Evolutionary conservation across 2,797 vertebrate genomes (phyloP).

Genomic region (Rhinophrynus dorsalis): DNA sequence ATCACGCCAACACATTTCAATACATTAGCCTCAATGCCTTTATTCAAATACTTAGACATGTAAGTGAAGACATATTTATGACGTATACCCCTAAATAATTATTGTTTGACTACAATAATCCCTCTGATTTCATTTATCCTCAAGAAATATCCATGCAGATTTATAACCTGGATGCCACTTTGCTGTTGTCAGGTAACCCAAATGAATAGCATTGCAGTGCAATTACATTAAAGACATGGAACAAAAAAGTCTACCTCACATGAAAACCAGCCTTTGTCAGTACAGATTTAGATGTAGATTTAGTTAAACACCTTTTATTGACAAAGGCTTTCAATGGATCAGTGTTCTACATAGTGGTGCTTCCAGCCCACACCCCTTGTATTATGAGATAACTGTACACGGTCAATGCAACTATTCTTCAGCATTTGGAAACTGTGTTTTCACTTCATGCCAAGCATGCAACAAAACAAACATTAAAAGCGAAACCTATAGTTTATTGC

Average conservation of each 20-base stretch:
- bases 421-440: constrained; percentile 19
- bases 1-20: no score
- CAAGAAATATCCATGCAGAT: constrained; percentile 24
- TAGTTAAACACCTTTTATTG: constrained; percentile 39
- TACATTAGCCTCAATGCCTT: no score
- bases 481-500: constrained; percentile 29
- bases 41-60: no score
- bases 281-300: constrained; percentile 22
- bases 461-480: constrained; percentile 21
- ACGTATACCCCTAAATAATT: no score
- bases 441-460: constrained; percentile 35
- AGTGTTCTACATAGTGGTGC: constrained; percentile 20
- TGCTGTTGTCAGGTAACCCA: constrained; percentile 35
- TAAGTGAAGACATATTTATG: no score
- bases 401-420: constrained; percentile 17
- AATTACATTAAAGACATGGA: constrained; percentile 27
- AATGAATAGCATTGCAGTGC: constrained; percentile 27
- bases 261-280: constrained; percentile 22
- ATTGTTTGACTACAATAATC: no score
- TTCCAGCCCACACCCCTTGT: not conserved
- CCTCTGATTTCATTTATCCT: no score
- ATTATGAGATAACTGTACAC: constrained; percentile 10
- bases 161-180: constrained; percentile 13
- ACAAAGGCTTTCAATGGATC: constrained; percentile 41
- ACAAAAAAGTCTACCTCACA: constrained; percentile 18